Conservation (phyloP, 2,113 vertebrate species). For the Scopus umbretta region DNA sequence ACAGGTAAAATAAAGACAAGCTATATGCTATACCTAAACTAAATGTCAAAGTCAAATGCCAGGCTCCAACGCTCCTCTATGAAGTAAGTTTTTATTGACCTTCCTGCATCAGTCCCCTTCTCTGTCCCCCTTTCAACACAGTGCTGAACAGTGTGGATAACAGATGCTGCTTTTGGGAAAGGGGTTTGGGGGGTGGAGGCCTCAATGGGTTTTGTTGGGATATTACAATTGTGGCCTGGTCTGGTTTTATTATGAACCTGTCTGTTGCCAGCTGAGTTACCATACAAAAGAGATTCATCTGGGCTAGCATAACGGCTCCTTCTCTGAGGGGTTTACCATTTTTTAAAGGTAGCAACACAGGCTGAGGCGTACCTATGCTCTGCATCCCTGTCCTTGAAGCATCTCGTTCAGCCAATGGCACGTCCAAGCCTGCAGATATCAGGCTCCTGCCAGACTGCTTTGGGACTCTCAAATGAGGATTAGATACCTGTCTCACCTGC, state of each 20-base stretch:
- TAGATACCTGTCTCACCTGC: background rate
- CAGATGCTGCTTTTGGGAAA: background rate
- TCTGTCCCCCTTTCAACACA: background rate
- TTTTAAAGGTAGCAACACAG: background rate
- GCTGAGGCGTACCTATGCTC: background rate
- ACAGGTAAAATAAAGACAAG: background rate
- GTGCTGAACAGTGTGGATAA: background rate
- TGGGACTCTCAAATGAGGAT: background rate
- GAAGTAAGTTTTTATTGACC: background rate
- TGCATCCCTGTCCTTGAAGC: too few relatives aligned
- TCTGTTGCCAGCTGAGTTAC: background rate
- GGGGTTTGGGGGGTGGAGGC: background rate
- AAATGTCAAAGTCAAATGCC: background rate
- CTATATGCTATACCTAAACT: background rate
- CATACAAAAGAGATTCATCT: background rate
- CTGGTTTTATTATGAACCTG: background rate
- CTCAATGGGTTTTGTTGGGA: background rate
- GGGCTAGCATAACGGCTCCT: background rate
- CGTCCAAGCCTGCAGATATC: background rate
- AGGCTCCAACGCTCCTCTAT: background rate
- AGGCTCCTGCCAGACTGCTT: background rate
- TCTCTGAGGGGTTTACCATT: background rate
- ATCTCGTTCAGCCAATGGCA: background rate
- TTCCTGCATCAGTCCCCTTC: background rate
- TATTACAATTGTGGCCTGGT: background rate